Evolutionary conservation across 2,113 vertebrate species (phyloP).

Genomic region (Anser brachyrhynchus): DNA sequence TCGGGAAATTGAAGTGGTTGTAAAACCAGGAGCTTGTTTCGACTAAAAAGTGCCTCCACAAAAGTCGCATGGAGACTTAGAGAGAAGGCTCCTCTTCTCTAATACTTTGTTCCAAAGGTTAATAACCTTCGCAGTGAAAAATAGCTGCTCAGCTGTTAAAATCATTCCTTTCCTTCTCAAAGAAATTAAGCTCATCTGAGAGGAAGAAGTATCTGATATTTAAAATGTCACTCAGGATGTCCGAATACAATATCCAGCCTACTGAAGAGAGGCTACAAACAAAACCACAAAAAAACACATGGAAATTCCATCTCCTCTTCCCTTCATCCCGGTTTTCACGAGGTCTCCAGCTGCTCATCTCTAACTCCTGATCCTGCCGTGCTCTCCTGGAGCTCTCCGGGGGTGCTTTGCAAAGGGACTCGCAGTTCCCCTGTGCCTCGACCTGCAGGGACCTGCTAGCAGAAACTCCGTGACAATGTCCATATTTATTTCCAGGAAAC

Average conservation of each 20-base stretch:
- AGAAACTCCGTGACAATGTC: fast-evolving
- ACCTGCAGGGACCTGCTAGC: fast-evolving
- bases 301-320: neutral
- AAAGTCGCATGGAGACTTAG: neutral
- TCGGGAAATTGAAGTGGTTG: neutral
- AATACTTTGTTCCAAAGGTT: neutral
- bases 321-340: fast-evolving
- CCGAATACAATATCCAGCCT: neutral
- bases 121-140: neutral
- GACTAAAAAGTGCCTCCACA: neutral
- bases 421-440: fast-evolving
- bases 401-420: fast-evolving
- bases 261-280: fast-evolving
- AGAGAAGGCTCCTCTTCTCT: neutral
- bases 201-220: fast-evolving
- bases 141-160: neutral
- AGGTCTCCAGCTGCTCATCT: neutral
- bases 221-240: neutral
- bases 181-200: neutral
- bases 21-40: neutral
- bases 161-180: neutral
- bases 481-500: fast-evolving
- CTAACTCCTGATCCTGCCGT: neutral
- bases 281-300: fast-evolving
- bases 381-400: fast-evolving